A percentile compares a stretch with the other conserved stretches of the same genome.
phyloP scores from a whole-genome alignment of 2,113 vertebrate genomes.

The Rousettus leschenaultii region DNA sequence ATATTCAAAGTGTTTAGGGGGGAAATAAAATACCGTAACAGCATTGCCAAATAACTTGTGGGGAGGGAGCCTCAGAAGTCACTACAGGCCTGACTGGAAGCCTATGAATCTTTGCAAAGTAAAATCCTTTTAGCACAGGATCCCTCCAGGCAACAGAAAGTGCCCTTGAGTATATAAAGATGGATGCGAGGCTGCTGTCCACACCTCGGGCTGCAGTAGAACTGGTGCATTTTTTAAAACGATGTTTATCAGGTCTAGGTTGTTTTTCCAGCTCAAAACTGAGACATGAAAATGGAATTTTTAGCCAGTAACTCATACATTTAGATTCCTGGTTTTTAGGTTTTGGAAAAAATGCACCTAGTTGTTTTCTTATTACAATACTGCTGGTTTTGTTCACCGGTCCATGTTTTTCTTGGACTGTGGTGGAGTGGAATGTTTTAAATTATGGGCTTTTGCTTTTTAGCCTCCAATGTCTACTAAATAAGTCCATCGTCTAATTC shows the following conservation, averaged over 20 bases:
- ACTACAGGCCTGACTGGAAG: constrained; percentile 46
- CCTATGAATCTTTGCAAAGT: constrained; percentile 68
- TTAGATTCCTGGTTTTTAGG: constrained; percentile 84
- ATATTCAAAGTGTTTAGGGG: constrained; percentile 71
- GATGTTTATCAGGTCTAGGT: constrained; percentile 67
- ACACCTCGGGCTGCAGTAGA: constrained; percentile 51
- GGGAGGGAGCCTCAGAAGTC: constrained; percentile 57
- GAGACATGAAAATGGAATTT: constrained; percentile 81
- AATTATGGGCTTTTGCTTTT: constrained; percentile 86
- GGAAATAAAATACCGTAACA: constrained; percentile 65
- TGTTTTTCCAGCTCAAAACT: constrained; percentile 71
- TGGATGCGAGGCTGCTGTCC: constrained; percentile 35
- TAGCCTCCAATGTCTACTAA: constrained; percentile 85
- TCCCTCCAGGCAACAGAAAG: constrained; percentile 46
- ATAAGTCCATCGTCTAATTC: constrained; percentile 87
- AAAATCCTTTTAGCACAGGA: constrained; percentile 60
- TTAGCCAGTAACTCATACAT: constrained; percentile 82
- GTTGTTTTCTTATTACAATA: constrained; percentile 89
- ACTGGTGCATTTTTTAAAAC: constrained; percentile 51
- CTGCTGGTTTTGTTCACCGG: constrained; percentile 85
- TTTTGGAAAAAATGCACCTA: constrained; percentile 86
- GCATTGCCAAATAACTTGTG: constrained; percentile 60
- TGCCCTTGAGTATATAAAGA: constrained; percentile 44
- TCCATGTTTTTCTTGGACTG: constrained; percentile 87
- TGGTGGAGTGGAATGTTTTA: constrained; percentile 83